Base-by-base conservation (phyloP, 2,888 invertebrate genomes). In the Caenorhabditis angaria region DNA sequence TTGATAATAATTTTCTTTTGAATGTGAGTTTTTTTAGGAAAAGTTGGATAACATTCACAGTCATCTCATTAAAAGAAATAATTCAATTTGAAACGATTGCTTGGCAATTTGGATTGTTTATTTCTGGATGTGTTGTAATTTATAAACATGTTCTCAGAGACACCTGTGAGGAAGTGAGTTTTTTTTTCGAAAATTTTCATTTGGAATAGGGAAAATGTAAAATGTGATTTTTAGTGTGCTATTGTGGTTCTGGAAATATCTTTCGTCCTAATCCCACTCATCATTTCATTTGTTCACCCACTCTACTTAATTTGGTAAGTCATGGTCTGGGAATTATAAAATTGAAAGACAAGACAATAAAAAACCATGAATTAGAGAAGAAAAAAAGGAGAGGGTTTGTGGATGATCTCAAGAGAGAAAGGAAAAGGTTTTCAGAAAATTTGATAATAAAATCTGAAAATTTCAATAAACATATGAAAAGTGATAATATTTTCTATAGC, bases 281-380 rank as follows among this genome's bases (percentile, higher is more conserved):
- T 80, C 18, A 77, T 78, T 24, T 70, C 78, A 14, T 78, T 78
- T 35, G 29, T 58, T 1, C 80, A 80, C 66, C 80, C 80, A 10
- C 58, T 78, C 4, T 70, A 74, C 5, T 60, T 78, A 29, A 71
- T 80, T 8, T 80, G 80, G 80, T 77, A 29, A 62, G 78, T 70
- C 18, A n/a, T 22, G 22, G 24, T 35, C 22, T 28, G n/a, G 54
- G 47, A 25, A 20, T 48, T 20, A 29, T 55, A n/a, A 62, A 35
- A 28, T 48, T 28, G 18, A n/a, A 53, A 56, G n/a, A 5, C 8
- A 60, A 57, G 14, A 20, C n/a, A 35, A 48, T 18, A 48, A 48
- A 48, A 48, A 14, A 48, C n/a, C n/a, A n/a, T n/a, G n/a, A n/a
- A n/a, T n/a, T n/a, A n/a, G n/a, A n/a, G n/a, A n/a, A n/a, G n/a